Percentiles rank a stretch among this genome's conserved stretches.
phyloP scores from a whole-genome alignment of 2,888 invertebrate genomes.

The Thumatha senex region DNA sequence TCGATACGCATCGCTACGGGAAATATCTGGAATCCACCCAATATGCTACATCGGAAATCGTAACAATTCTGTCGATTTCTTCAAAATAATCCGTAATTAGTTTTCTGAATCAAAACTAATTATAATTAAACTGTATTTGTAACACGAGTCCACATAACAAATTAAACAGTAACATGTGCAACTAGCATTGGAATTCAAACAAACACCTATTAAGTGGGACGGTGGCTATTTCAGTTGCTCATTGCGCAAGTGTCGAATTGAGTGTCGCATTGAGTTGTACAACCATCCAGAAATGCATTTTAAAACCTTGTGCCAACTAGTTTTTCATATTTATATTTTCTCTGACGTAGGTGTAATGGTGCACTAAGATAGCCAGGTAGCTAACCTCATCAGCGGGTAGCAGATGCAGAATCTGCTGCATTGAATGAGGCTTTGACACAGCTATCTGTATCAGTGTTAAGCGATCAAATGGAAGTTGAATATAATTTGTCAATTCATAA shows the following conservation, averaged over 20 bases:
- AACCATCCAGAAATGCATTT: not conserved
- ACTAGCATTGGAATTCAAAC: slow-evolving; percentile 49
- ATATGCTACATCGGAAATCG: no score
- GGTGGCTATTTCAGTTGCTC: slow-evolving; percentile 40
- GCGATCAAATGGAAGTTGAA: no score
- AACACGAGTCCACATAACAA: slow-evolving; percentile 35
- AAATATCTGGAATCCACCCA: no score
- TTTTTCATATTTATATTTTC: not conserved
- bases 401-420: no score
- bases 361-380: no score
- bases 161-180: slow-evolving; percentile 44
- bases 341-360: no score
- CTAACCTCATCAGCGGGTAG: no score
- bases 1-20: no score
- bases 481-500: no score
- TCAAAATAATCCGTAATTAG: not conserved
- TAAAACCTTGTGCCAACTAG: not conserved
- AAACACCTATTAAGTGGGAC: slow-evolving; percentile 45
- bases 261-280: slow-evolving; percentile 26
- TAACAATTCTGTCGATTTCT: not conserved
- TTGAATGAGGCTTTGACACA: no score
- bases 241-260: slow-evolving; percentile 26
- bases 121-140: slow-evolving; percentile 7
- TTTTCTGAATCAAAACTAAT: not conserved
- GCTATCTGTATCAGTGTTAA: no score